Conservation (phyloP, 2,113 vertebrate species). For the Neomonachus schauinslandi region DNA sequence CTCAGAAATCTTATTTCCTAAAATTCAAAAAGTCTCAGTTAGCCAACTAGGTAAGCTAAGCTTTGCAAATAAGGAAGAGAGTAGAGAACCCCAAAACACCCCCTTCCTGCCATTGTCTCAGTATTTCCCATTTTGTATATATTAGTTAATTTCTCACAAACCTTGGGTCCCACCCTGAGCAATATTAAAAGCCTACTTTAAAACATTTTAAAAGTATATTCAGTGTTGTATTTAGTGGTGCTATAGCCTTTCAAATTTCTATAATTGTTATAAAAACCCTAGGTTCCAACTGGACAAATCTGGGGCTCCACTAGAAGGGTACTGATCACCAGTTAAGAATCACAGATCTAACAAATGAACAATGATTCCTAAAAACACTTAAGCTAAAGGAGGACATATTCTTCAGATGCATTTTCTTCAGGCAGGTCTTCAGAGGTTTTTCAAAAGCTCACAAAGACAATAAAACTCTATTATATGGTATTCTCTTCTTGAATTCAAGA, state of each 20-base stretch:
- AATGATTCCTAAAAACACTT: not conserved
- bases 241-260: not conserved
- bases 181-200: slow-evolving; percentile 6
- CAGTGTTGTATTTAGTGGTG: not conserved
- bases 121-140: not conserved
- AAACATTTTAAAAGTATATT: not conserved
- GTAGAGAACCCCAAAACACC: not conserved
- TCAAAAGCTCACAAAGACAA: not conserved
- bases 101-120: not conserved
- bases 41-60: not conserved
- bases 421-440: not conserved
- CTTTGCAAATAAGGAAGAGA: slow-evolving; percentile 11
- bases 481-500: not conserved
- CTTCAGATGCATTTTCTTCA: not conserved
- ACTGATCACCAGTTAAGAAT: not conserved
- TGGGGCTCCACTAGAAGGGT: not conserved
- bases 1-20: not conserved
- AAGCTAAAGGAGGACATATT: not conserved
- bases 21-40: not conserved
- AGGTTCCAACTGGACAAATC: not conserved
- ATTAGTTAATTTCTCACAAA: slow-evolving; percentile 32
- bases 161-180: not conserved
- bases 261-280: not conserved
- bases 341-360: not conserved
- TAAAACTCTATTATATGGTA: not conserved